These are phyloP conservation scores for Lipotes vexillifer DNA, from an alignment of 2,113 vertebrate genomes.

Conservation along the genomic window DNA sequence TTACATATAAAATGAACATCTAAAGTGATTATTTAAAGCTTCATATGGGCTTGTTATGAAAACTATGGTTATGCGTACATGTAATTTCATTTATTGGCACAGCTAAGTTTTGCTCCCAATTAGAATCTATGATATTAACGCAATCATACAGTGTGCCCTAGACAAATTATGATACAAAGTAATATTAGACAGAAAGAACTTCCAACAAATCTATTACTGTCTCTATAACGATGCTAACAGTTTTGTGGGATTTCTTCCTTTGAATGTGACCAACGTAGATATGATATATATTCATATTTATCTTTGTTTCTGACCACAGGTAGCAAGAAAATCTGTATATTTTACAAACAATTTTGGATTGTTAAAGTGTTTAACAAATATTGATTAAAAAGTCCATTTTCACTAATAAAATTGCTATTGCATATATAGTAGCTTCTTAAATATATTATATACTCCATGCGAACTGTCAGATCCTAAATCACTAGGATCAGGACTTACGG, in stretches of 20 bases:
- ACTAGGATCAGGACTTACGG: neutral
- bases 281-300: neutral
- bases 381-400: neutral
- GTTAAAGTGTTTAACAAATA: neutral
- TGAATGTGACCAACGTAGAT: neutral
- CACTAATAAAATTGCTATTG: neutral
- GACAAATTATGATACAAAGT: constrained; percentile 5
- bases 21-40: neutral
- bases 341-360: neutral
- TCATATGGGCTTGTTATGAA: neutral
- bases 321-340: neutral
- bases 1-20: neutral
- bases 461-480: neutral
- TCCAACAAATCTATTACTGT: neutral
- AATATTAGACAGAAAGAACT: neutral
- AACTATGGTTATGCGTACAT: neutral
- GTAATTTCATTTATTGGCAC: neutral
- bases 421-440: neutral
- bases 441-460: neutral
- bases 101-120: neutral
- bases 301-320: neutral
- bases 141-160: neutral
- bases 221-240: neutral
- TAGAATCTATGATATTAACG: neutral
- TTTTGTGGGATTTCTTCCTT: neutral